These are phyloP conservation scores for Camelus dromedarius DNA, from an alignment of 2,113 vertebrate genomes.

Conservation along the genomic window DNA sequence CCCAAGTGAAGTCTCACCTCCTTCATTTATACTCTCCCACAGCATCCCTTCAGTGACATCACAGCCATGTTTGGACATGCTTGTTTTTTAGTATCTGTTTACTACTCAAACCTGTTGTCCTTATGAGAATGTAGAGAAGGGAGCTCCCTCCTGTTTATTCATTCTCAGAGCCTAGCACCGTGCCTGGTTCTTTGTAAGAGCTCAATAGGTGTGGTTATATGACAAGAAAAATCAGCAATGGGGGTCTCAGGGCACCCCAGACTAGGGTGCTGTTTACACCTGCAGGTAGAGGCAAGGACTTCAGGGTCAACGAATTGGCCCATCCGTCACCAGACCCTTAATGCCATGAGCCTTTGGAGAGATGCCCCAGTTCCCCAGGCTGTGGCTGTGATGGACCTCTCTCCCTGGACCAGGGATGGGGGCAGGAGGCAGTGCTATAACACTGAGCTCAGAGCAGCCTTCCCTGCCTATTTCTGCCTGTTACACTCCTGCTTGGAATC, in stretches of 20 bases:
- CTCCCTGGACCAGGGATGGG: background rate
- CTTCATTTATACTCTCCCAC: background rate
- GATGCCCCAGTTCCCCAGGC: background rate
- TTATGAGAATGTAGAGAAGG: background rate
- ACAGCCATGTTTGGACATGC: background rate
- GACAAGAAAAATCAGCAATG: background rate
- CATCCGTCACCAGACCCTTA: background rate
- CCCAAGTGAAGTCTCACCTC: background rate
- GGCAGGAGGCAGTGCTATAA: background rate
- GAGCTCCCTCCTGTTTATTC: background rate
- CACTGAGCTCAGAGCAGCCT: background rate
- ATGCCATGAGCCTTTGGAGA: background rate
- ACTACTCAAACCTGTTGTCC: background rate
- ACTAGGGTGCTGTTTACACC: background rate
- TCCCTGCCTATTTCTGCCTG: background rate
- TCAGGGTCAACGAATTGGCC: background rate
- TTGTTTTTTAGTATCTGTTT: background rate
- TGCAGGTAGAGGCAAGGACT: background rate
- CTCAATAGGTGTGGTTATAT: background rate
- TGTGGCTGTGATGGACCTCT: background rate
- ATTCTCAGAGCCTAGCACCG: background rate
- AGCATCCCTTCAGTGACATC: background rate
- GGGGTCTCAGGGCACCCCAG: background rate
- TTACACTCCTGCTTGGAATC: background rate
- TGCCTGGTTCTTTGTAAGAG: background rate